Evolutionary conservation across 1,140 invertebrate genomes (phyloP).

Genomic region (Drosophila lini): DNA sequence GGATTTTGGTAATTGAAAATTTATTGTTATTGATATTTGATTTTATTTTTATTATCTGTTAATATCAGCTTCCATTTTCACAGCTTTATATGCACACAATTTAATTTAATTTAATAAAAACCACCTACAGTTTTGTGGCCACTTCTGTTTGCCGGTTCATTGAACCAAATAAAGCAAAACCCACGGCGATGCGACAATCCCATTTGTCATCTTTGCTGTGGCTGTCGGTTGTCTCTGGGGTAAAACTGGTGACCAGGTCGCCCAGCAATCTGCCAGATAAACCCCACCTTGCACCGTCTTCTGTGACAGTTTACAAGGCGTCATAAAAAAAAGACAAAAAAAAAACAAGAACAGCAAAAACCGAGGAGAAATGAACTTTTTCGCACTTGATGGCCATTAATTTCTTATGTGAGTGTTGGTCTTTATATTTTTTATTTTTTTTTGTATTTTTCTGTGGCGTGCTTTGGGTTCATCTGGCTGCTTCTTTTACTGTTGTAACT

Average conservation of each 20-base stretch:
- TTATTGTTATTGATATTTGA: background rate
- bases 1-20: too few relatives aligned
- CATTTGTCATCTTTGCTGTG: slow-evolving; percentile 42
- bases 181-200: slow-evolving; percentile 38
- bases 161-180: slow-evolving; percentile 45
- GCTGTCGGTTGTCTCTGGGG: slow-evolving; percentile 25
- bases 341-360: slow-evolving; percentile 16
- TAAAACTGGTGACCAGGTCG: slow-evolving; percentile 41
- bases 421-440: slow-evolving; percentile 6
- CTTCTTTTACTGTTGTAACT: slow-evolving; percentile 36
- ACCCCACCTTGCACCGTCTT: slow-evolving; percentile 30
- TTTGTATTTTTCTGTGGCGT: slow-evolving; percentile 44
- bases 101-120: slow-evolving; percentile 3
- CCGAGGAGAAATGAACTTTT: slow-evolving; percentile 60
- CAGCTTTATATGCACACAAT: background rate
- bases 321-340: slow-evolving; percentile 8
- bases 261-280: slow-evolving; percentile 24
- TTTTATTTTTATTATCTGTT: background rate
- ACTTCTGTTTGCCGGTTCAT: slow-evolving; percentile 31
- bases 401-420: slow-evolving; percentile 39
- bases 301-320: slow-evolving; percentile 53
- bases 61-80: background rate
- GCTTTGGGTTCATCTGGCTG: slow-evolving; percentile 40
- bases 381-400: slow-evolving; percentile 71
- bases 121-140: slow-evolving; percentile 3